These are phyloP conservation scores for Tiliacea aurago DNA, from an alignment of 2,888 invertebrate species.

Conservation along the genomic window DNA sequence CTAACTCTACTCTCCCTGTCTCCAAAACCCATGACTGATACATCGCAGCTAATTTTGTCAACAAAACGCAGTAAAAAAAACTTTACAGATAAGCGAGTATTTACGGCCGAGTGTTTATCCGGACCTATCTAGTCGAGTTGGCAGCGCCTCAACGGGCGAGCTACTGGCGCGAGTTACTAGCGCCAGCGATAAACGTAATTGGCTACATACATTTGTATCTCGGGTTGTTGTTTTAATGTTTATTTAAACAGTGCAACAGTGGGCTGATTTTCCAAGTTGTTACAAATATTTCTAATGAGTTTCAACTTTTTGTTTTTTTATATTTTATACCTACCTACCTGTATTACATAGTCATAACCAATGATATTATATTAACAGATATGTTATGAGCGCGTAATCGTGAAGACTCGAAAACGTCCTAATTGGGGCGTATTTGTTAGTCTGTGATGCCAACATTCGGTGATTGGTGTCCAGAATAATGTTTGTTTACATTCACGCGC, in stretches of 20 bases:
- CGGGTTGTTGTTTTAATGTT: constrained; percentile 15
- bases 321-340: neutral
- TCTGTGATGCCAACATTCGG: no score
- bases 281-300: neutral
- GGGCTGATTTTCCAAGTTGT: neutral
- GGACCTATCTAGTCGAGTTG: constrained; percentile 67
- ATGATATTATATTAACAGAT: no score
- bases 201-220: constrained; percentile 26
- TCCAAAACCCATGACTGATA: constrained; percentile 25
- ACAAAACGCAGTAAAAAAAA: constrained; percentile 54
- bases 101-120: constrained; percentile 64
- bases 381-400: no score
- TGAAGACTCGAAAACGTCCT: no score
- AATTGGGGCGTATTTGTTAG: no score
- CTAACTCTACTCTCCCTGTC: neutral
- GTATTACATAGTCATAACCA: neutral
- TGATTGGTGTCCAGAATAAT: no score
- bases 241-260: neutral
- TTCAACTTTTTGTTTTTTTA: neutral
- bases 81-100: constrained; percentile 62
- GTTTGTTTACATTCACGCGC: no score
- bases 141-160: constrained; percentile 63
- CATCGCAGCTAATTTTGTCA: constrained; percentile 58
- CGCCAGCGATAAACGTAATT: constrained; percentile 52
- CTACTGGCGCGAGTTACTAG: constrained; percentile 52